These are phyloP conservation scores for Leguminivora glycinivorella DNA, from an alignment of 1,140 invertebrate genomes.

Conservation along the genomic window DNA sequence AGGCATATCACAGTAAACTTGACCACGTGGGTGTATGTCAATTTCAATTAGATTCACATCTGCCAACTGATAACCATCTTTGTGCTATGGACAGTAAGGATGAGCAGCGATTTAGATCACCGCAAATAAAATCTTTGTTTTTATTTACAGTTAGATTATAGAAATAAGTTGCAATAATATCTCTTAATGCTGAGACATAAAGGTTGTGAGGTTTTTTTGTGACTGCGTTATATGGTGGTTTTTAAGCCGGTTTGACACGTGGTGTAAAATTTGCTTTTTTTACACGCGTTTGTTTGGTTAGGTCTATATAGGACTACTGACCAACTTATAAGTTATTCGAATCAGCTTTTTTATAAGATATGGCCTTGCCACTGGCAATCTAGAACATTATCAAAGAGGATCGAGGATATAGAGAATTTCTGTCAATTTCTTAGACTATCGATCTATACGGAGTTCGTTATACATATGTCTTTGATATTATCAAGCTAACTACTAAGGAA, in stretches of 20 bases:
- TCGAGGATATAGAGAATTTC: no score
- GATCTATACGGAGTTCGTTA: no score
- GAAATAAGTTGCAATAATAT: background rate
- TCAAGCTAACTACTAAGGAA: no score
- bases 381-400: no score
- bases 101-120: background rate
- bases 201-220: background rate
- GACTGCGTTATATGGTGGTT: background rate
- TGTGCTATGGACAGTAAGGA: background rate
- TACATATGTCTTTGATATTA: no score
- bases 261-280: background rate
- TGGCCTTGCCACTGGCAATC: no score
- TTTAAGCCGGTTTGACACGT: background rate
- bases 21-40: conserved; percentile 1
- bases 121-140: background rate
- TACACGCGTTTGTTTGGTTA: background rate
- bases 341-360: no score
- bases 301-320: background rate
- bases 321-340: no score
- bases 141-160: background rate
- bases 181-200: background rate
- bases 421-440: no score
- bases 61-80: background rate
- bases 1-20: conserved; percentile 8
- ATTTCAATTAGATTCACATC: background rate